These are phyloP conservation scores for Pelobates fuscus DNA, from an alignment of 2,113 vertebrate genomes.

Conservation along the genomic window DNA sequence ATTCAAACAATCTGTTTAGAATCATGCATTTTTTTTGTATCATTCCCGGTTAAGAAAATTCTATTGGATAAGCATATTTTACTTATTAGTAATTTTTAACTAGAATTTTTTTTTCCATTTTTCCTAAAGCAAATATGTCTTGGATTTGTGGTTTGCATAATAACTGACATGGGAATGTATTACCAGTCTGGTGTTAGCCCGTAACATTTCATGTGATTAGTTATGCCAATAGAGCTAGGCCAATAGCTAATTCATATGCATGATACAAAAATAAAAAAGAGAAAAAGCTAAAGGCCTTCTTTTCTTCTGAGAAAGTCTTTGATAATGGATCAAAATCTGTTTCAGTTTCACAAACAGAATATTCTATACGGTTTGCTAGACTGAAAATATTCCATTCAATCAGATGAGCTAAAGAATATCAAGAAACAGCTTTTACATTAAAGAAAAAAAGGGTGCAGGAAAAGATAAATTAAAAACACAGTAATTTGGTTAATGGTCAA, in stretches of 20 bases:
- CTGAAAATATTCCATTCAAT: slow-evolving; percentile 15
- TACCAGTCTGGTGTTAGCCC: neutral
- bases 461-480: neutral
- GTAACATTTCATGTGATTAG: slow-evolving; percentile 30
- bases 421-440: neutral
- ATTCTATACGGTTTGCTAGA: slow-evolving; percentile 6
- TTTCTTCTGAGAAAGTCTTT: slow-evolving; percentile 11
- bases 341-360: slow-evolving; percentile 16
- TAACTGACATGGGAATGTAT: slow-evolving; percentile 22
- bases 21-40: slow-evolving; percentile 54
- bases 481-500: neutral
- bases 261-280: slow-evolving; percentile 1
- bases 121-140: slow-evolving; percentile 28
- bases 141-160: slow-evolving; percentile 17
- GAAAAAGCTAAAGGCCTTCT: neutral
- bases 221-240: slow-evolving; percentile 11
- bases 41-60: slow-evolving; percentile 18
- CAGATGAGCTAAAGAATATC: neutral
- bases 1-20: slow-evolving; percentile 69
- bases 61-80: slow-evolving; percentile 50
- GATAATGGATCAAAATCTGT: slow-evolving; percentile 29
- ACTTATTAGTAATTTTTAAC: slow-evolving; percentile 55
- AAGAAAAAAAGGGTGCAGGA: neutral
- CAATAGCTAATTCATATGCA: slow-evolving; percentile 16
- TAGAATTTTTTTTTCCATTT: slow-evolving; percentile 49